Evolutionary conservation across 2,797 vertebrate species (phyloP).

Genomic region (Pangasius sanitwongsei): DNA sequence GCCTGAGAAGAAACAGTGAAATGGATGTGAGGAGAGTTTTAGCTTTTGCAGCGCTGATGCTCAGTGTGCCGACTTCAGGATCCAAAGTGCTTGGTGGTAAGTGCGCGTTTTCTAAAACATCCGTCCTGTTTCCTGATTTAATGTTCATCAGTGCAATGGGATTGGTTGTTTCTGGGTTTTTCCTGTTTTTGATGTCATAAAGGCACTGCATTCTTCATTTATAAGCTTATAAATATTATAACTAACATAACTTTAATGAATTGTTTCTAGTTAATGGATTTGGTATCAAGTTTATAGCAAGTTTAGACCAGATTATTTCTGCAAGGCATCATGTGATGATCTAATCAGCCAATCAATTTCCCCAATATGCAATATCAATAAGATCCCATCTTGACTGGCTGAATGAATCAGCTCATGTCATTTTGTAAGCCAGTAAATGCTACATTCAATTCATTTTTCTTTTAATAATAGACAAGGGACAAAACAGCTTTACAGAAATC

Average conservation of each 20-base stretch:
- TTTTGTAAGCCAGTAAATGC: neutral
- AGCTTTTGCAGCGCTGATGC: conserved; percentile 46
- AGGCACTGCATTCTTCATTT: neutral
- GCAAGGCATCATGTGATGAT: neutral
- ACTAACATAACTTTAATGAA: neutral
- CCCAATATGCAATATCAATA: neutral
- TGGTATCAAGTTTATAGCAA: neutral
- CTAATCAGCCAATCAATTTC: neutral
- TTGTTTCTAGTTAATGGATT: neutral
- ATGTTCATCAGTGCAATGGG: neutral
- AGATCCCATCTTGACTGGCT: neutral
- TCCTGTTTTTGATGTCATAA: neutral
- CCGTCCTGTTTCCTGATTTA: neutral
- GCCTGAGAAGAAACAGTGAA: conserved; percentile 37
- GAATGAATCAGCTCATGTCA: neutral
- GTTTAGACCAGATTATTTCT: neutral
- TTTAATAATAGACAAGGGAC: neutral
- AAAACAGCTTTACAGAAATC: neutral
- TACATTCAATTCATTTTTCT: neutral
- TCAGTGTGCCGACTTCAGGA: conserved; percentile 50
- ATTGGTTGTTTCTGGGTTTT: neutral
- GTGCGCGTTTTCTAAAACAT: conserved; percentile 14
- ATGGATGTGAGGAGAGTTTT: conserved; percentile 57
- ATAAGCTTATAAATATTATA: neutral
- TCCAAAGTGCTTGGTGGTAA: conserved; percentile 59